Evolutionary conservation across 1,140 invertebrate genomes (phyloP), one percentile per base, ranked within the genome.

Genomic region (Ruditapes philippinarum): DNA sequence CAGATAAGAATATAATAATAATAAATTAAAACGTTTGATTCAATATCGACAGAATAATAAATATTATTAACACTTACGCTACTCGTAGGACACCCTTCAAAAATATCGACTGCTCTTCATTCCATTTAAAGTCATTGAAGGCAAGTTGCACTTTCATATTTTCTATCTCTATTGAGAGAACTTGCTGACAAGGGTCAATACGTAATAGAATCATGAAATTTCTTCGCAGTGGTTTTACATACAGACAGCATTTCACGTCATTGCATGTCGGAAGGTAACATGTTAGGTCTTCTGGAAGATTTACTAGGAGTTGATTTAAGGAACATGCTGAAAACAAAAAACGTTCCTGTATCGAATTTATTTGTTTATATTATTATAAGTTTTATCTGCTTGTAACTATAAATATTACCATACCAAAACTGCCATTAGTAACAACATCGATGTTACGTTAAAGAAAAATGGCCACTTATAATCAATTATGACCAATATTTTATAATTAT

Each of bases 221-320:
- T 33, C 57, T 76, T 11, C 51, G 38, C 11, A 90, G 17, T 12
- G 40, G 49, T n/a, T 49, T 45, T 40, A 79, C 62, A 22, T 22
- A 33, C 25, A 85, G n/a, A 79, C 89, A 90, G 42, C 89, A 90
- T 65, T 90, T 70, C 1, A 90, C 42, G 9, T 82, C 82, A 17
- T 62, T 85, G 42, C 89, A 90, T 22, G 49, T 76, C n/a, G 25
- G 73, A 14, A 85, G 11, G 42, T 65, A 28, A 49, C 89, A 90
- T 1, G 81, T 36, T 38, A 85, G 22, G 17, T 31, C 40, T 14
- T 84, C 38, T 0, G 73, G 60, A 17, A 73, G 57, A 19, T 22
- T 54, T 2, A 54, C 38, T 4, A 86, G 19, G 25, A 31, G 17
- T 54, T 45, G 14, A 22, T 31, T 51, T 1, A 57, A 17, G 33